Conservation (phyloP, 2,888 invertebrate genomes). For the Allygus modestus region DNA sequence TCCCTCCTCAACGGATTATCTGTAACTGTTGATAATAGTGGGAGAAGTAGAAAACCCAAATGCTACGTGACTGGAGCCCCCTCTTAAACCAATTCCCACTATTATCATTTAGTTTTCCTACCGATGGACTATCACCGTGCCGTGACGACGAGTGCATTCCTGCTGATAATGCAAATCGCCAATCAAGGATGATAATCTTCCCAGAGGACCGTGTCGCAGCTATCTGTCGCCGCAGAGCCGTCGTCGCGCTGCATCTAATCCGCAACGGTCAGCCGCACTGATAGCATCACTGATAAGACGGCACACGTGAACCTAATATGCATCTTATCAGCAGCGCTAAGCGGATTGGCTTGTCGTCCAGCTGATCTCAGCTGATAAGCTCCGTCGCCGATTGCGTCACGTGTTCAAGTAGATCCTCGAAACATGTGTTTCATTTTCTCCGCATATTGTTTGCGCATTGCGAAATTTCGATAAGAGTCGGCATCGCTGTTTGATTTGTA, state of each 20-base stretch:
- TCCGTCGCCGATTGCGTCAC: constrained; percentile 22
- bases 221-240: neutral
- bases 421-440: constrained; percentile 44
- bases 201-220: neutral
- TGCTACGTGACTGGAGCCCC: too few relatives aligned
- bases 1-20: too few relatives aligned
- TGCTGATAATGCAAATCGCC: neutral
- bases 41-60: too few relatives aligned
- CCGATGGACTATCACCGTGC: too few relatives aligned
- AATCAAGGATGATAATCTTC: constrained; percentile 21
- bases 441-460: constrained; percentile 21
- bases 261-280: constrained; percentile 18
- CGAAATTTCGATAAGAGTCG: constrained; percentile 27
- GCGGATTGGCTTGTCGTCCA: constrained; percentile 45
- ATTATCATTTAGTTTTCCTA: too few relatives aligned
- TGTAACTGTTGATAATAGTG: too few relatives aligned
- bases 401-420: constrained; percentile 8
- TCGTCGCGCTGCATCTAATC: neutral
- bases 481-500: constrained; percentile 23
- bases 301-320: constrained; percentile 28
- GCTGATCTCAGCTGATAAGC: constrained; percentile 36
- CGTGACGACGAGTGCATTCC: neutral
- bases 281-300: constrained; percentile 33
- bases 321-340: constrained; percentile 37
- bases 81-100: too few relatives aligned